These are phyloP conservation scores for Entomobrya proxima DNA, from an alignment of 2,888 invertebrate species.

Conservation along the genomic window DNA sequence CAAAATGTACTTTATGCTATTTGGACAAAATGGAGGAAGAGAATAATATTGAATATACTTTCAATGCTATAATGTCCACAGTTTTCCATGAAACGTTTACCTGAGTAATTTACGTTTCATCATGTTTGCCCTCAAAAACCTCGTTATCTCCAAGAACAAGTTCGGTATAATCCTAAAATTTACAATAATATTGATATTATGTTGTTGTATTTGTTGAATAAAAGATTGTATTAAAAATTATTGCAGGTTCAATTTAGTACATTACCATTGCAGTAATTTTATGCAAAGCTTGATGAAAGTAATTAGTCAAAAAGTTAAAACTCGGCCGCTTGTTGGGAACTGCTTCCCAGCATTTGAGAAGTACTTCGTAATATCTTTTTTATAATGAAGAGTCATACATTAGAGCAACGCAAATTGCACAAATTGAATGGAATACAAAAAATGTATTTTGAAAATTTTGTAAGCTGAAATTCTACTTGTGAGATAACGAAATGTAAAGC, in stretches of 20 bases:
- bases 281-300: constrained; percentile 38
- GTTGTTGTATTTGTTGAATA: not conserved
- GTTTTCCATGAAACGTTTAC: too few relatives aligned
- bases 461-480: not conserved
- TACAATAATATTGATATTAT: not conserved
- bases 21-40: too few relatives aligned
- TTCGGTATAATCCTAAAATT: constrained; percentile 40
- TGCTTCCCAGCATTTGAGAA: constrained; percentile 44
- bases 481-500: not conserved
- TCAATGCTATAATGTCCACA: too few relatives aligned
- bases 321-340: constrained; percentile 33
- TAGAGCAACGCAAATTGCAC: too few relatives aligned
- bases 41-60: too few relatives aligned
- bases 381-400: too few relatives aligned
- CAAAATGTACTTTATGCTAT: too few relatives aligned
- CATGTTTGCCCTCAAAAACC: not conserved
- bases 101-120: not conserved
- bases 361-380: constrained; percentile 44
- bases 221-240: not conserved
- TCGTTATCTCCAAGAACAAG: not conserved
- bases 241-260: not conserved
- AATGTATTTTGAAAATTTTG: not conserved
- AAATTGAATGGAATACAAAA: too few relatives aligned
- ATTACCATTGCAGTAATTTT: constrained; percentile 37
- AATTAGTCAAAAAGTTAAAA: constrained; percentile 29